Conservation (phyloP, 2,797 vertebrate species). For the Todus mexicanus region DNA sequence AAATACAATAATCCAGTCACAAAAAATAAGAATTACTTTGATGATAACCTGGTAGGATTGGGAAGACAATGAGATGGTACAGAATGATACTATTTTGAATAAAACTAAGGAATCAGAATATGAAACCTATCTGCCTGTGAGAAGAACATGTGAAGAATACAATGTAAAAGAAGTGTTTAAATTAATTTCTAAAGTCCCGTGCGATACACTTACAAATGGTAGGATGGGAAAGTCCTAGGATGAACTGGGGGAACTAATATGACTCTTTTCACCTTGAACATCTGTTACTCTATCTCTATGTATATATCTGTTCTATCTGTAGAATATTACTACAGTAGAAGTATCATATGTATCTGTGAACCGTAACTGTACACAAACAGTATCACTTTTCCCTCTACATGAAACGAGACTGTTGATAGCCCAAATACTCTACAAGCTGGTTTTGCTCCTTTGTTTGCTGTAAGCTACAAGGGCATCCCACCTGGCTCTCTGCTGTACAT, state of each 20-base stretch:
- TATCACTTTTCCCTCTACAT: neutral
- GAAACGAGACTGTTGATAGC: slow-evolving; percentile 22
- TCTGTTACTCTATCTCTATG: neutral
- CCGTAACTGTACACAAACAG: neutral
- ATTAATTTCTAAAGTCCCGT: neutral
- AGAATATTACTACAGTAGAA: neutral
- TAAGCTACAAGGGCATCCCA: neutral
- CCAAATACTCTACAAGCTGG: slow-evolving; percentile 20
- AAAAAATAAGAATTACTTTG: neutral
- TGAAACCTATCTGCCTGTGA: neutral
- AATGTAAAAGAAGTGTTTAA: neutral
- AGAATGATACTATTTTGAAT: neutral
- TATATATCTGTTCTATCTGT: neutral
- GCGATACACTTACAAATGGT: neutral
- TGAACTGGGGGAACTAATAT: neutral
- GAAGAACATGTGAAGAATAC: neutral
- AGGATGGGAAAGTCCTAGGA: neutral
- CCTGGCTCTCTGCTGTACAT: neutral
- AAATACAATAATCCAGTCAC: neutral
- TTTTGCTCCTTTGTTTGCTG: slow-evolving; percentile 31
- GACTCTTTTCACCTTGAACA: neutral
- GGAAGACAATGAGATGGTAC: neutral
- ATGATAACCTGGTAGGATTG: neutral
- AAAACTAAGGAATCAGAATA: neutral
- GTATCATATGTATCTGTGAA: neutral